phyloP scores from a whole-genome alignment of 2,888 invertebrate genomes.

The Morpho deidamia region DNA sequence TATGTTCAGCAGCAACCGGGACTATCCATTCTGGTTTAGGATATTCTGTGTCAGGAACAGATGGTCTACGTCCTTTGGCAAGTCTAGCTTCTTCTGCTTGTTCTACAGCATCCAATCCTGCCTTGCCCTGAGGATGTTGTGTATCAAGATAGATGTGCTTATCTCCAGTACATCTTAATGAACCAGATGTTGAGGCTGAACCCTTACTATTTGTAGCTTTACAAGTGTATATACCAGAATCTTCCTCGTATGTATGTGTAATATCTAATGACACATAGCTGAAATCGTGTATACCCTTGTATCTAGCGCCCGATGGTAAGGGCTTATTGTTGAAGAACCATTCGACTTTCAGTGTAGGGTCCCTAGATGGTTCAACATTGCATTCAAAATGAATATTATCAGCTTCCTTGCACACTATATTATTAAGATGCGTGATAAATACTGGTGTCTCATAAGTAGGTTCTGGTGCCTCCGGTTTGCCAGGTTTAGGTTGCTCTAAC shows the following conservation, averaged over 20 bases:
- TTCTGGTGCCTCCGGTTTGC: slow-evolving; percentile 84
- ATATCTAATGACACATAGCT: slow-evolving; percentile 96
- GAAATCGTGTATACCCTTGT: slow-evolving; percentile 96
- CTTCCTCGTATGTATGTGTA: slow-evolving; percentile 91
- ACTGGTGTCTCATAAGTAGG: slow-evolving; percentile 90
- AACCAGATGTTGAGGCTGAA: slow-evolving; percentile 93
- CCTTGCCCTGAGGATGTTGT: slow-evolving; percentile 96
- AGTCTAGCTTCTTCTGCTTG: slow-evolving; percentile 91
- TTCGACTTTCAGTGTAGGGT: slow-evolving; percentile 93
- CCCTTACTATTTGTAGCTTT: slow-evolving; percentile 94
- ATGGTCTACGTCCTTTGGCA: slow-evolving; percentile 83
- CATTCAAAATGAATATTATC: slow-evolving; percentile 95
- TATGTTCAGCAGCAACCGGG: slow-evolving; percentile 88
- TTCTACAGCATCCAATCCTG: slow-evolving; percentile 92
- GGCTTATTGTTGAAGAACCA: slow-evolving; percentile 97
- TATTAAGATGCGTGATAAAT: slow-evolving; percentile 94
- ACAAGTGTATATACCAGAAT: slow-evolving; percentile 94
- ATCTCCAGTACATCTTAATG: slow-evolving; percentile 89
- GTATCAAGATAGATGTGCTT: slow-evolving; percentile 91
- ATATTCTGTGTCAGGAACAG: slow-evolving; percentile 86
- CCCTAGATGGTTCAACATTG: slow-evolving; percentile 93
- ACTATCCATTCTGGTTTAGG: slow-evolving; percentile 92
- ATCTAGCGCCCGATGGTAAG: slow-evolving; percentile 91
- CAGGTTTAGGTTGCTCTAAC: slow-evolving; percentile 87
- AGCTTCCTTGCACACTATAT: slow-evolving; percentile 92